Evolutionary conservation across 2,888 invertebrate species (phyloP), one percentile per base, ranked within the genome.

Genomic region (Epiblema foenella): DNA sequence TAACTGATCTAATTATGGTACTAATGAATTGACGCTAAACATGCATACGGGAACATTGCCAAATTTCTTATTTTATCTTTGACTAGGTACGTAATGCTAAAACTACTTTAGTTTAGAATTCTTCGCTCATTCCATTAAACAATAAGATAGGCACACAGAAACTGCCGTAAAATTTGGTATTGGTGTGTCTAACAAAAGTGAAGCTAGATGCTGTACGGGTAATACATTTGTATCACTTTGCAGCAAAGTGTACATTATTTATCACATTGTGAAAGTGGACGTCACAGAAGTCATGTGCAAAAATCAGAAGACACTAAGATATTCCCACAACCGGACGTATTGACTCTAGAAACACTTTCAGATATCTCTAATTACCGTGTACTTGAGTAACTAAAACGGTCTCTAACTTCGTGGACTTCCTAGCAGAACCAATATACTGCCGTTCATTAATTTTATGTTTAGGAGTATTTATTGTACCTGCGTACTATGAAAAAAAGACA

Each of bases 351-450:
- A 87, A 77, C 12, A 81, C 69, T 42, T 77, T 75, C 0, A 88
- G 59, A 57, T 82, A 81, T 12, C 62, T 60, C 0, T 73, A 67
- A 63, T 83, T 81, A 9, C 81, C 74, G 58, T 85, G 83, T 0
- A 86, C 85, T 71, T 85, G 83, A 60, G 86, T 79, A 0, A 87
- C 84, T 18, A 88, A 74, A 0, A 85, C 69, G 1, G 76, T 76
- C 9, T 67, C 73, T 11, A 66, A 24, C 7, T 69, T 74, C 4
- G 24, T 63, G 0, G 65, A 56, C 60, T 29, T 60, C n/a, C 46
- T 60, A 29, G 46, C 60, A 46, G 1, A 15, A 4, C 60, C 46
- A 46, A 60, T 17, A 9, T 15, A n/a, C 29, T 60, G 60, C 7
- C 24, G 60, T 9, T 60, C 29, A n/a, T 60, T 60, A n/a, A 60